A percentile compares a stretch with the other conserved stretches of the same genome.
Conservation (phyloP, 1,140 invertebrate genomes). For the Aporrectodea caliginosa region DNA sequence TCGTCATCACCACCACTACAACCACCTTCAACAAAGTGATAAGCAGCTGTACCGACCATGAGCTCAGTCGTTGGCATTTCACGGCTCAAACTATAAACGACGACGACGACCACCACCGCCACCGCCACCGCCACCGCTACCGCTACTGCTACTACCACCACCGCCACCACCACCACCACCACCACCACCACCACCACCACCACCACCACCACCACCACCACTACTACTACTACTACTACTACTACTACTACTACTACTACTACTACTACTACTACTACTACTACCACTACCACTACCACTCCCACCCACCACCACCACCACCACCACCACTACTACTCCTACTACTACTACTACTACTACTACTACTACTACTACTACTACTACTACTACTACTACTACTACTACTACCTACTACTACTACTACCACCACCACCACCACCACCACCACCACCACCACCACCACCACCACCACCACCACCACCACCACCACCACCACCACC, state of each 20-base stretch:
- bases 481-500: background rate
- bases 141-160: background rate
- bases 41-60: background rate
- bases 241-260: background rate
- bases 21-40: background rate
- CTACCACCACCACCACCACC: background rate
- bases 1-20: too few species aligned
- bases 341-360: background rate
- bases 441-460: background rate
- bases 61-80: background rate
- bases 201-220: background rate
- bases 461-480: conserved; percentile 1
- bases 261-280: conserved; percentile 3
- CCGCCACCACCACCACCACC: background rate
- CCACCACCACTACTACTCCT: background rate
- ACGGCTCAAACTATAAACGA: background rate
- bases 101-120: background rate
- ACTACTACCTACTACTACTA: background rate
- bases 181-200: background rate
- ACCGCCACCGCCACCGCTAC: background rate
- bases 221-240: background rate
- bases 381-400: background rate
- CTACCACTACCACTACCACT: background rate
- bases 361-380: background rate
- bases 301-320: background rate